phyloP scores from a whole-genome alignment of 1,140 invertebrate genomes.

The Drosophila athabasca region DNA sequence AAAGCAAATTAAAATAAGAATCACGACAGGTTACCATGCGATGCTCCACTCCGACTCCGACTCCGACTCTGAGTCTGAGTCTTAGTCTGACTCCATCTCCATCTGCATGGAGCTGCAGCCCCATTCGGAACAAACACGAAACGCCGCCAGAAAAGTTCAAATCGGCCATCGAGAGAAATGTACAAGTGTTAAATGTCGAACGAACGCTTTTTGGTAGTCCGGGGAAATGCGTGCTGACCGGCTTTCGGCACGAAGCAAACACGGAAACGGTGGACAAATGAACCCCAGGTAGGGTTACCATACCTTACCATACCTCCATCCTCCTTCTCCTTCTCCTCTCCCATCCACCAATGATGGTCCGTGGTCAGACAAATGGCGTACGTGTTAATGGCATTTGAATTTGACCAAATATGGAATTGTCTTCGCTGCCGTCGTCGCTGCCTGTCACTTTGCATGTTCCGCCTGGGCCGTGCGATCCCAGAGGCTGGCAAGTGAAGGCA shows the following conservation, averaged over 20 bases:
- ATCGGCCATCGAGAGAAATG: slow-evolving; percentile 58
- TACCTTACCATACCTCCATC: not conserved
- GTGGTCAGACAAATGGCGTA: slow-evolving; percentile 74
- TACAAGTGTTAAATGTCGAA: slow-evolving; percentile 81
- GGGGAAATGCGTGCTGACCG: slow-evolving; percentile 72
- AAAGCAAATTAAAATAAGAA: slow-evolving; percentile 83
- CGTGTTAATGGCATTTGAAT: slow-evolving; percentile 83
- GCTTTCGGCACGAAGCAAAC: slow-evolving; percentile 70
- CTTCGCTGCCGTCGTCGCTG: slow-evolving; percentile 32
- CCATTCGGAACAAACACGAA: slow-evolving; percentile 65
- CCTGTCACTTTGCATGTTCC: slow-evolving; percentile 76
- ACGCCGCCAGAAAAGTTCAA: slow-evolving; percentile 56
- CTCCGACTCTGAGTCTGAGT: no score
- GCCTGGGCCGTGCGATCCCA: slow-evolving; percentile 29
- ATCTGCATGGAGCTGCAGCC: not conserved
- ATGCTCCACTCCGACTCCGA: slow-evolving; percentile 42
- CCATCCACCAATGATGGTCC: slow-evolving; percentile 23
- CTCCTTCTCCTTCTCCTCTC: not conserved
- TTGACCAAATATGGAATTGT: slow-evolving; percentile 81
- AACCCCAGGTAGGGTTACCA: slow-evolving; percentile 33
- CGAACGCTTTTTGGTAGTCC: slow-evolving; percentile 61
- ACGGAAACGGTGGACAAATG: slow-evolving; percentile 75
- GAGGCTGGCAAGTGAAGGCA: slow-evolving; percentile 54
- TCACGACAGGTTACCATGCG: slow-evolving; percentile 81
- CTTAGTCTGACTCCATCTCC: not conserved